Evolutionary conservation across 2,797 vertebrate species (phyloP), one percentile per base, ranked within the genome.

Genomic region (Pitangus sulphuratus): DNA sequence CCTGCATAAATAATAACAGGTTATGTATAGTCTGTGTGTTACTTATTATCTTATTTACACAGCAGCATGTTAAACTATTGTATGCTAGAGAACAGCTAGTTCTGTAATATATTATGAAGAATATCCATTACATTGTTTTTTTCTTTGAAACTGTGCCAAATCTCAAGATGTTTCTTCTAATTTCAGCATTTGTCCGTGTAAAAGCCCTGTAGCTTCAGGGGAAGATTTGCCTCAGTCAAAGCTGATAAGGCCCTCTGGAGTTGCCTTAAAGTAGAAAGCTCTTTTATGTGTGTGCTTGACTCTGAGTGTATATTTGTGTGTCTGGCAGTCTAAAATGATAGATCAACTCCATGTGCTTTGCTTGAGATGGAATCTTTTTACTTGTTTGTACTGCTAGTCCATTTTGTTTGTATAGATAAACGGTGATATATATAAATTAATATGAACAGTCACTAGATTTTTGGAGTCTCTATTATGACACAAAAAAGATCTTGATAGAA

Each of bases 401-500:
- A 42, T 61, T 90, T 82, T 78, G 61, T 94, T 80, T 89, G 51
- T 91, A 37, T 0, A 10, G 62, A 19, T 71, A 70, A 92, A 95
- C 33, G 79, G 74, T 86, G 40, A 58, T 25, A 44, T 84, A 3
- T 51, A 85, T 78, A 87, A 89, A 87, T 87, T 39, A 80, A 80
- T 83, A 76, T 35, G 69, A 90, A 71, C 13, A 69, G 42, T 85
- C 35, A 51, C 71, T 95, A 57, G 77, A 69, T 95, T 97, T 95
- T 90, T 95, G 37, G 74, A 95, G 56, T 90, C 64, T 90, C 93
- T 95, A 75, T 96, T 93, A 95, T 95, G 93, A 96, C 91, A 93
- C 3, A 24, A 95, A 39, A 77, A 93, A 72, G 95, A 95, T 89
- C 87, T 95, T 88, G 95, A 90, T 96, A 90, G 97, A 97, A 95